Conservation (phyloP, 2,888 invertebrate species). For the Oeneis ivallda region DNA sequence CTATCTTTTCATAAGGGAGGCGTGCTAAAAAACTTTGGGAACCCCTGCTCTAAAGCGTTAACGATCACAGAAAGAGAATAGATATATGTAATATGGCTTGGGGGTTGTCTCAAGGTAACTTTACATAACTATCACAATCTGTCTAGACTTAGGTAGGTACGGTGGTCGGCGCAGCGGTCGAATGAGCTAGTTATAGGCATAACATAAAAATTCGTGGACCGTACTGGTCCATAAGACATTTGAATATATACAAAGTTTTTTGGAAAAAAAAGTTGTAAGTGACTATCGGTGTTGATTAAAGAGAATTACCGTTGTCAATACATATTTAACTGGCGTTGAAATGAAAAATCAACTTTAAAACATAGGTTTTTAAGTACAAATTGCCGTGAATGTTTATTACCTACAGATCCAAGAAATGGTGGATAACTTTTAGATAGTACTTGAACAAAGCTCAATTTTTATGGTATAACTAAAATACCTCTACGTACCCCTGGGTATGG, state of each 20-base stretch:
- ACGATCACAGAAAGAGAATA: too few species aligned
- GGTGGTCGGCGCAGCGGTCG: too few species aligned
- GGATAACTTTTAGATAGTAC: neutral
- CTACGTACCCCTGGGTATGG: too few species aligned
- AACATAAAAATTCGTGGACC: neutral
- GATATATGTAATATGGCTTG: too few species aligned
- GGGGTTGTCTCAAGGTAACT: too few species aligned
- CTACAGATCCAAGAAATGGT: constrained; percentile 8
- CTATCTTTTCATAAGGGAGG: too few species aligned
- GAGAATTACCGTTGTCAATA: constrained; percentile 46
- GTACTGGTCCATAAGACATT: neutral
- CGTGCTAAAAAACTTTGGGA: too few species aligned
- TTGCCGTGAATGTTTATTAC: constrained; percentile 25
- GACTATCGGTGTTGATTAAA: constrained; percentile 43
- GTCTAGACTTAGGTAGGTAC: too few species aligned
- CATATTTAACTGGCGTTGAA: constrained; percentile 30
- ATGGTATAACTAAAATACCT: neutral
- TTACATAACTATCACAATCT: too few species aligned
- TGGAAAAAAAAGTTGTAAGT: constrained; percentile 35
- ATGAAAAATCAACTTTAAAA: constrained; percentile 33
- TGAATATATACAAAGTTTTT: neutral
- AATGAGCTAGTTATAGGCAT: too few species aligned
- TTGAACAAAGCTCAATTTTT: neutral
- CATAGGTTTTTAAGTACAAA: constrained; percentile 32
- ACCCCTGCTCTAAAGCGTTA: too few species aligned